Base-by-base conservation (phyloP, 2,888 invertebrate genomes). In the Dicycla oo region DNA sequence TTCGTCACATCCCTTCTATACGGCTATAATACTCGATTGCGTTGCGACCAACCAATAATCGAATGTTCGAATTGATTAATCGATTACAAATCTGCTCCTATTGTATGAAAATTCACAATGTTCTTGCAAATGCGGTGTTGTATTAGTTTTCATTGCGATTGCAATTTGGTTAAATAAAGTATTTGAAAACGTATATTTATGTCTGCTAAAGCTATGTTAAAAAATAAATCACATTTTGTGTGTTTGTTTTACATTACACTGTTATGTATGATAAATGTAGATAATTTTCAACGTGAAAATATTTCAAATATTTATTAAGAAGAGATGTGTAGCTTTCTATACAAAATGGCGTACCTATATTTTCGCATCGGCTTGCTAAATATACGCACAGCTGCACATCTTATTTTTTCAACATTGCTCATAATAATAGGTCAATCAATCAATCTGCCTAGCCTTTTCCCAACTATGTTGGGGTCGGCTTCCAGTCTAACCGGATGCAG, bases 1-100 rank as follows among this genome's bases (percentile, higher is more conserved):
- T 83, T 84, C 84, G 76, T 85, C 84, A 81, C 71, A 79, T 80
- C 83, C 80, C 70, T 78, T 80, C 66, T 79, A 75, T 79, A 81
- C 71, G 67, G 75, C 63, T 51, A 38, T 67, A 54, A 49, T 63
- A 69, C 60, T 75, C 75, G 73, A 71, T 76, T 77, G 53, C 63
- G 43, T 68, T 81, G 58, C 49, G 45, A 71, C 56, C 54, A 66
- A 82, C 68, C 70, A 62, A 76, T 80, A 83, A 82, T 85, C 80
- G 69, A 85, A 72, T 70, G 75, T 69, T 75, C 64, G 57, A 67
- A 67, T 79, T 66, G 69, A 76, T 75, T 74, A 80, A 84, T 77
- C 73, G 72, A 65, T 80, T 78, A 81, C 75, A 75, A 84, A 81
- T 78, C 69, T 65, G 66, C 67, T 81, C 65, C 72, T 80, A 77